Base-by-base conservation (phyloP, 2,888 invertebrate species). In the Callinectes sapidus region DNA sequence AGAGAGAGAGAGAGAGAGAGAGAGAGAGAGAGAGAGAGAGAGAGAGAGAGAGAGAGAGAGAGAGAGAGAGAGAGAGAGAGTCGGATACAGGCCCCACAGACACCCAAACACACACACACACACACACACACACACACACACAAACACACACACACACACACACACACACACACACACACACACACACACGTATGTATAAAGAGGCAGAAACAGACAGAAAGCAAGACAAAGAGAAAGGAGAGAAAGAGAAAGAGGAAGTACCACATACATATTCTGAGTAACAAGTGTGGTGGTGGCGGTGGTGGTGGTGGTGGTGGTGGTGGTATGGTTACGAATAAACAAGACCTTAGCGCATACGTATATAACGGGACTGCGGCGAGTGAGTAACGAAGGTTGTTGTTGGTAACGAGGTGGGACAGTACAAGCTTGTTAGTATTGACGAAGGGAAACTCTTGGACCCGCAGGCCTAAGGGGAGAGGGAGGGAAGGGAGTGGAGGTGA, bases 1-100 rank as follows among this genome's bases (percentile, higher is more conserved):
- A 87, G 42, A 87, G 87, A 87, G 87, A 87, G 87, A 87, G 87
- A 87, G 87, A 42, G 54, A 87, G 87, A 87, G 87, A 42, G 87
- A 87, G 42, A 87, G 87, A 42, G 87, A 42, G 87, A 87, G 54
- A 42, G 87, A 87, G 86, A 87, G 87, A 23, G 87, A 87, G 54
- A 87, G 54, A 16, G 87, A 87, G 87, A 55, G 39, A 42, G 87
- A 55, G 28, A 87, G 32, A 1, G 87, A 54, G 23, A 87, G 54
- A 48, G 28, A 87, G 54, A 87, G 28, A 32, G 77, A 81, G 77
- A 28, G 81, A 35, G 81, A 81, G 35, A 14, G 55, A 55, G 55
- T 48, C 48, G 3, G 48, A 48, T 48, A 48, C 48, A 48, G 10
- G 48, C 48, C 48, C 48, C 48, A 48, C 48, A 48, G 6, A 48